Evolutionary conservation across 2,888 invertebrate genomes (phyloP).

Genomic region (Watsonalla binaria): DNA sequence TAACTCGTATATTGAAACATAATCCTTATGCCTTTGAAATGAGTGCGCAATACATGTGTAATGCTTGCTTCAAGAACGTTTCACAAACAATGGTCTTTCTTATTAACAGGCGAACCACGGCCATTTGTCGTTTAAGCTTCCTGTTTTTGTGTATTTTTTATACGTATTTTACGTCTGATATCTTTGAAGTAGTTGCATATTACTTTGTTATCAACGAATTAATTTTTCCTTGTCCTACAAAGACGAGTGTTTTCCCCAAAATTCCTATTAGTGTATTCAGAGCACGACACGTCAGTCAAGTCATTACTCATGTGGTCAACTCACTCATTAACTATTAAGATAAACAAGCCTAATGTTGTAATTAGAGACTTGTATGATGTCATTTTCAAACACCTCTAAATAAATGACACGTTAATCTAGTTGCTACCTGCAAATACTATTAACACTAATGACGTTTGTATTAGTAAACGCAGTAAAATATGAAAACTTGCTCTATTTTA

Average conservation of each 20-base stretch:
- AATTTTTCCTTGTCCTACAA: background rate
- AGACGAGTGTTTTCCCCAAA: background rate
- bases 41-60: slow-evolving; percentile 23
- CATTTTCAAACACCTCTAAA: slow-evolving; percentile 34
- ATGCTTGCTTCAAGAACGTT: slow-evolving; percentile 17
- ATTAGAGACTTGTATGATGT: slow-evolving; percentile 35
- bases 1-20: too few relatives aligned
- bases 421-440: slow-evolving; percentile 9
- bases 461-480: too few relatives aligned
- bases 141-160: slow-evolving; percentile 46
- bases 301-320: slow-evolving; percentile 2
- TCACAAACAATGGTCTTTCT: slow-evolving; percentile 44
- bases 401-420: slow-evolving; percentile 24
- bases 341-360: slow-evolving; percentile 29
- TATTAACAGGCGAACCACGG: slow-evolving; percentile 44
- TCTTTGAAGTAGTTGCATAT: background rate
- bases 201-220: background rate
- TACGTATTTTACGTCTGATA: background rate
- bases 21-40: slow-evolving; percentile 13
- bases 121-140: slow-evolving; percentile 49
- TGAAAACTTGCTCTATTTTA: background rate
- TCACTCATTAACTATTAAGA: slow-evolving; percentile 16
- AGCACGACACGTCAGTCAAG: background rate
- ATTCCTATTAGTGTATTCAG: background rate
- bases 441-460: too few relatives aligned